Conservation (phyloP, 1,140 invertebrate species). For the Caenorhabditis latens region DNA sequence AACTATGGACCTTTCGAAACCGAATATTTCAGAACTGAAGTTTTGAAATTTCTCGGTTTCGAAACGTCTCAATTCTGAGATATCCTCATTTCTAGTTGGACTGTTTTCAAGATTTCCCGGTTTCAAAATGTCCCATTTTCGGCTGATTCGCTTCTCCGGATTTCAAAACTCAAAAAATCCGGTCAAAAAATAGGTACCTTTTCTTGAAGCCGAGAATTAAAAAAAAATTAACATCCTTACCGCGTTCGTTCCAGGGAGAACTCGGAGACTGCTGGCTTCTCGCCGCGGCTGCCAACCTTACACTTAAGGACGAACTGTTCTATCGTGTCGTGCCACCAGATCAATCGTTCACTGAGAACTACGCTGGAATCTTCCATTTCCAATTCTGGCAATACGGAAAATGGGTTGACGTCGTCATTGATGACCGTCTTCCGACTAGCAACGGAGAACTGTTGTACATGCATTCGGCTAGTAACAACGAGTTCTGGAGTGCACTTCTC, state of each 20-base stretch:
- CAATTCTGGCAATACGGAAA: constrained; percentile 78
- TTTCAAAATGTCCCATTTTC: no score
- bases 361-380: constrained; percentile 71
- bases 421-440: constrained; percentile 85
- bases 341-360: constrained; percentile 88
- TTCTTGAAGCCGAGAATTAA: no score
- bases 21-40: no score
- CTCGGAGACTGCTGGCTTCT: constrained; percentile 93
- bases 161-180: no score
- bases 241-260: constrained; percentile 70
- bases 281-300: constrained; percentile 94
- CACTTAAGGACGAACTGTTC: constrained; percentile 89
- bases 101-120: no score
- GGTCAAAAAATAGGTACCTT: no score
- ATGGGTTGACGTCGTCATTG: constrained; percentile 83
- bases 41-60: no score
- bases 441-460: constrained; percentile 84
- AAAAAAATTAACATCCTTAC: no score
- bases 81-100: no score
- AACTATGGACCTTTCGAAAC: constrained; percentile 80
- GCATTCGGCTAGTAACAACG: constrained; percentile 83
- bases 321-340: constrained; percentile 94
- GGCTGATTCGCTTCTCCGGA: no score
- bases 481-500: constrained; percentile 86
- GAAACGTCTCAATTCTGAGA: no score